A percentile compares a stretch with the other conserved stretches of the same genome.
phyloP scores from a whole-genome alignment of 2,113 vertebrate genomes.

The Mesocricetus auratus region DNA sequence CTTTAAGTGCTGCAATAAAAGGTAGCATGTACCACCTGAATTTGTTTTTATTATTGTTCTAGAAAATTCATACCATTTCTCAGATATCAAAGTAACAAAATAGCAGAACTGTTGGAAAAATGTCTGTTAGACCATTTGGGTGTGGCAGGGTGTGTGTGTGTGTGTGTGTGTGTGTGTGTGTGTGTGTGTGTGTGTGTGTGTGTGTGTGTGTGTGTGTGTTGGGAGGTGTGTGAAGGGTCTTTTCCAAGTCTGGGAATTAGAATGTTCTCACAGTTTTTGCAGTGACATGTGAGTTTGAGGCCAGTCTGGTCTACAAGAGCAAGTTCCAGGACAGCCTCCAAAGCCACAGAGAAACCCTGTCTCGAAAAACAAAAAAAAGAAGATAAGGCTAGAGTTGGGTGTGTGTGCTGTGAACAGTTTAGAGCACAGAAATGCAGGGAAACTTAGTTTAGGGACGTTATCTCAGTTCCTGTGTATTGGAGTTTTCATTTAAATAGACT shows the following conservation, averaged over 20 bases:
- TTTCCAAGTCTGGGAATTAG: not conserved
- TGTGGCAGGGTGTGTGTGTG: not conserved
- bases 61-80: constrained; percentile 43
- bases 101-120: constrained; percentile 9
- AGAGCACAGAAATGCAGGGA: not conserved
- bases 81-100: not conserved
- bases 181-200: too few species aligned
- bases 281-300: not conserved
- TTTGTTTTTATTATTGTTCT: constrained; percentile 52
- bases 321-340: too few species aligned
- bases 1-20: not conserved
- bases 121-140: not conserved
- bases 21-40: not conserved
- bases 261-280: constrained; percentile 1
- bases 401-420: constrained; percentile 7
- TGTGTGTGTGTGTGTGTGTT: too few species aligned
- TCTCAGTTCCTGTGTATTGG: not conserved
- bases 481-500: not conserved
- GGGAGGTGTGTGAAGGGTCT: not conserved
- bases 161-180: too few species aligned
- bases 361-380: too few species aligned
- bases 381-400: not conserved
- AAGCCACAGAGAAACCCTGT: too few species aligned
- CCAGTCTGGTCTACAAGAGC: too few species aligned
- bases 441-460: constrained; percentile 4